These are phyloP conservation scores for Catocala sponsa DNA, from an alignment of 2,888 invertebrate species.

Conservation along the genomic window DNA sequence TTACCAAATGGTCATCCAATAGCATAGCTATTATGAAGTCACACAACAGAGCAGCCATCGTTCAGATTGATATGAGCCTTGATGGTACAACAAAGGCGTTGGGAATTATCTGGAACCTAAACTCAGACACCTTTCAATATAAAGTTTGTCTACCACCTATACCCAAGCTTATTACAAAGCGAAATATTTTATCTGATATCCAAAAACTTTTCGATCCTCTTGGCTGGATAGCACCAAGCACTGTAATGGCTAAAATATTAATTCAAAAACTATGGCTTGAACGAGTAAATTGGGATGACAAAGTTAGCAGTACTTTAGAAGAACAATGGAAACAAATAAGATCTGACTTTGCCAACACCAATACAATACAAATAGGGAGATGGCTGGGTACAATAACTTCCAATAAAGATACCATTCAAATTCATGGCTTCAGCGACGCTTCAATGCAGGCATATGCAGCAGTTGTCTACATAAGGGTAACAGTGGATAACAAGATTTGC, in stretches of 20 bases:
- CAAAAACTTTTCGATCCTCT: slow-evolving; percentile 34
- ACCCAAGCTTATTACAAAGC: slow-evolving; percentile 16
- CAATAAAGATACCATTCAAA: neutral
- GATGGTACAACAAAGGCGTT: slow-evolving; percentile 39
- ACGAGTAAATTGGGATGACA: slow-evolving; percentile 32
- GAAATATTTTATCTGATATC: slow-evolving; percentile 27
- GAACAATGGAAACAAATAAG: slow-evolving; percentile 30
- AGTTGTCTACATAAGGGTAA: neutral
- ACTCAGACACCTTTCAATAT: slow-evolving; percentile 42
- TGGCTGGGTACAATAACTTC: slow-evolving; percentile 8
- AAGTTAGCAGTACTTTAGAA: slow-evolving; percentile 1
- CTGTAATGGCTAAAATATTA: slow-evolving; percentile 9
- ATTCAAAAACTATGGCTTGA: slow-evolving; percentile 21
- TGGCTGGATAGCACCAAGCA: slow-evolving; percentile 29
- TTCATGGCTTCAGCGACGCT: slow-evolving; percentile 19
- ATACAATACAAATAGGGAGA: slow-evolving; percentile 6
- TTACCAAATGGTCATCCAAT: slow-evolving; percentile 18
- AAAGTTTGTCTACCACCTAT: slow-evolving; percentile 19
- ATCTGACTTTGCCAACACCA: slow-evolving; percentile 24
- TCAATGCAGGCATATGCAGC: slow-evolving; percentile 17
- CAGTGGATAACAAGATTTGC: neutral
- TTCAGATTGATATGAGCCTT: slow-evolving; percentile 21
- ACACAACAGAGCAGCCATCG: slow-evolving; percentile 13
- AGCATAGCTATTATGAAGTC: slow-evolving; percentile 2
- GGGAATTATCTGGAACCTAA: slow-evolving; percentile 40